Evolutionary conservation across 2,113 vertebrate genomes (phyloP), one percentile per base, ranked within the genome.

Genomic region (Tauraco erythrolophus): DNA sequence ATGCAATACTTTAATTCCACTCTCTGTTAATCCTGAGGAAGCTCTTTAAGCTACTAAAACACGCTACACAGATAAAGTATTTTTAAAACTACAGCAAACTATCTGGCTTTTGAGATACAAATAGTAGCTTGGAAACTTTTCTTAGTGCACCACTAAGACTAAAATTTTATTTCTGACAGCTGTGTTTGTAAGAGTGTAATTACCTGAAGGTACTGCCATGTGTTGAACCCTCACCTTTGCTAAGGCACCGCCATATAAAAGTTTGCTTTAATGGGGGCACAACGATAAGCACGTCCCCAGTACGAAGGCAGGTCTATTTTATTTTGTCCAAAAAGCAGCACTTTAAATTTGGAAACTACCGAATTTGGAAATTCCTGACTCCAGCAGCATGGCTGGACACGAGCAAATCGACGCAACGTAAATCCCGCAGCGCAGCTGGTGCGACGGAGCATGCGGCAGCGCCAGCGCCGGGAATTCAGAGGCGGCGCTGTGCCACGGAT

Each of bases 371-470:
- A 61, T 8, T 80, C 53, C 78, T 13, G 48, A 51, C 57, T 53
- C 30, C 35, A 22, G 65, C n/a, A 85, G 70, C 58, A 24, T 2
- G 1, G 14, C 45, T 46, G 69, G 78, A 48, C 56, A 57, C 15
- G 51, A 50, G 66, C 14, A 43, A 15, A 19, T 0, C 1, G n/a
- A 37, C 71, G 61, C 54, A 17, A 3, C 69, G 4, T 7, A 53
- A 68, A 71, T 27, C 69, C 81, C 74, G 4, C 7, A 0, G 41
- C 0, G 60, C 90, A 68, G 65, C 54, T 54, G 85, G 69, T 11
- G 25, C 3, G 8, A 15, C 0, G 65, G 19, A 11, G 11, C 0
- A 5, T 2, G 7, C 4, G 9, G 50, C 50, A 22, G 41, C 2
- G 13, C 56, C 70, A 50, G 35, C 16, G 3, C 18, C 1, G 16